Base-by-base conservation (phyloP, 2,888 invertebrate species). In the Drosophila barbarae region DNA sequence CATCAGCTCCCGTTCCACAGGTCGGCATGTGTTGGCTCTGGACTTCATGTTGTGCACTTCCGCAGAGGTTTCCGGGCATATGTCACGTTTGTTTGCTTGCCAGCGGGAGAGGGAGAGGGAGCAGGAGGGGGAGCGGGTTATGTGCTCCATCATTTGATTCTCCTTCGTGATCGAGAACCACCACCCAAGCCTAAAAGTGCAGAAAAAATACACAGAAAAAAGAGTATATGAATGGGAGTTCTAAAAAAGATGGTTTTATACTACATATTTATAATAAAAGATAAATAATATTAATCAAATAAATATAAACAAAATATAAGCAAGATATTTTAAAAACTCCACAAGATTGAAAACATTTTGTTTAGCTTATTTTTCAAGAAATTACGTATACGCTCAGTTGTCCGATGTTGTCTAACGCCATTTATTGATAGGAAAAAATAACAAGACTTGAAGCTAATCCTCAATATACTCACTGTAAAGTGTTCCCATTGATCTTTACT, bases 21-120 rank as follows among this genome's bases (percentile, higher is more conserved):
- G 35, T 23, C 49, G n/a, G 10, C 50, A 9, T 28, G 13, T 42
- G 35, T 42, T 49, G 67, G 50, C 58, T 58, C 38, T 42, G 69
- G 44, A 41, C 35, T 35, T 35, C 55, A 53, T 65, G 56, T 49
- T 49, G 56, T 38, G 36, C 42, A 69, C 68, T 68, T 68, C 68
- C 68, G 21, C 46, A 35, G 39, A 66, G 39, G 46, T 66, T 64
- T 47, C 66, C 69, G 30, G 46, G 35, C 60, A 55, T 58, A 52
- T 55, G 60, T 51, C 68, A 76, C 65, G 65, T 58, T 50, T 68
- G 68, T 67, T 71, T 42, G 44, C 21, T 23, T 28, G 44, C 18
- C 53, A 67, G 49, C 36, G 18, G 56, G 23, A 23, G 23, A 23
- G 18, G 56, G 23, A 23, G 23, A 23, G 26, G 26, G 26, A 26